These are phyloP conservation scores for Apotomis turbidana DNA, from an alignment of 2,888 invertebrate species.

Conservation along the genomic window DNA sequence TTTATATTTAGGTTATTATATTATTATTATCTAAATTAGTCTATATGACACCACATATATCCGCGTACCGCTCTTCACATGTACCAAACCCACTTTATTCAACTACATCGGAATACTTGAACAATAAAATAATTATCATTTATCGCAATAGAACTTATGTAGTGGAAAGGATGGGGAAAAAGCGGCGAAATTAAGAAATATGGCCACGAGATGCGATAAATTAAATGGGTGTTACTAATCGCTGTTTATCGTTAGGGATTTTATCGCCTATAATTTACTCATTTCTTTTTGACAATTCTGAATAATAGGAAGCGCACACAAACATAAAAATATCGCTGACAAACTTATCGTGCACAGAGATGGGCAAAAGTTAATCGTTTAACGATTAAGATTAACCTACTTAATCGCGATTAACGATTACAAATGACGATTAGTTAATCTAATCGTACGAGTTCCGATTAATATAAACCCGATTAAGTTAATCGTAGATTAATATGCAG, in stretches of 20 bases:
- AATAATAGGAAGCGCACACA: no score
- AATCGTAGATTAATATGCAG: no score
- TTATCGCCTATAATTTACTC: conserved; percentile 3
- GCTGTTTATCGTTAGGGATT: conserved; percentile 11
- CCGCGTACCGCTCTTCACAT: conserved; percentile 47
- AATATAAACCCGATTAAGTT: no score
- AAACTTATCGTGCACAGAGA: no score
- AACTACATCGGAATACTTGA: conserved; percentile 79
- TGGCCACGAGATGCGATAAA: conserved; percentile 18
- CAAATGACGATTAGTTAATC: no score
- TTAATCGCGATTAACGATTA: no score
- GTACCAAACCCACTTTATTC: conserved; percentile 70
- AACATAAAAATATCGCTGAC: no score
- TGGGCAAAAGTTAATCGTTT: no score
- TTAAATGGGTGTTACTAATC: conserved; percentile 26
- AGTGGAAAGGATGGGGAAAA: conserved; percentile 67
- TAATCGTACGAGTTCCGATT: no score
- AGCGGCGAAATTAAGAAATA: conserved; percentile 52
- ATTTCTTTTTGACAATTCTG: no score
- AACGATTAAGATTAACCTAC: no score
- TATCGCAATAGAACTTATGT: conserved; percentile 77
- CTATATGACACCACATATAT: background rate
- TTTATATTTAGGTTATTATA: background rate
- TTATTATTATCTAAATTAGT: background rate
- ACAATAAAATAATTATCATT: conserved; percentile 84